Evolutionary conservation across 1,140 invertebrate genomes (phyloP), one percentile per base, ranked within the genome.

Genomic region (Pteromalus puparum): DNA sequence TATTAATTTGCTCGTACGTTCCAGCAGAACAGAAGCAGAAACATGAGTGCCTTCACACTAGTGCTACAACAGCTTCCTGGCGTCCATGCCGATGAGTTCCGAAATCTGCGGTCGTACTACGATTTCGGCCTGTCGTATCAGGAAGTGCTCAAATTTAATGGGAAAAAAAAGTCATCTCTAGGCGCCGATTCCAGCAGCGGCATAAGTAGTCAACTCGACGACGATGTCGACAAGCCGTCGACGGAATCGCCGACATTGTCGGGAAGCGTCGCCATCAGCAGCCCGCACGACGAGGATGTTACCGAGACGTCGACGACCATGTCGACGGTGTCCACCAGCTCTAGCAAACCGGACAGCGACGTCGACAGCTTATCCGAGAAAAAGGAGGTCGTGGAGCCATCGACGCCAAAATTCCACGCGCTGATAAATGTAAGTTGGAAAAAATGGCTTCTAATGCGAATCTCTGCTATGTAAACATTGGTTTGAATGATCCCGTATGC

Each of bases 31-130:
- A 67, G 15, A 15, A 75, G 9, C 34, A 34, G n/a, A 18, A 15
- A 6, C 34, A 87, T 70, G 87, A 88, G 89, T 86, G 90, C 89
- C 68, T 24, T 91, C 21, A 81, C 88, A n/a, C 67, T 91, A 72
- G 89, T 89, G 1, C 13, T 91, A 48, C 86, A 86, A 2, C 79
- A 85, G 30, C 38, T 81, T 10, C 30, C n/a, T 0, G 79, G 70
- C 13, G 21, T 85, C 21, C 18, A 85, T 7, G 15, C 84, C 61
- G 70, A 85, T n/a, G 73, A 78, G 18, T 80, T 78, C 78, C 2
- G 72, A 15, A 53, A 67, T 65, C 70, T 78, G 13, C 78, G 76
- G 75, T 28, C 46, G 1, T 65, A 84, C 24, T 65, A 68, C 38
- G 82, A 13, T 13, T 53, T 26, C 24, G 68, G 53, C 18, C 46